phyloP scores from a whole-genome alignment of 2,888 invertebrate species.

The Melitaea athalia region DNA sequence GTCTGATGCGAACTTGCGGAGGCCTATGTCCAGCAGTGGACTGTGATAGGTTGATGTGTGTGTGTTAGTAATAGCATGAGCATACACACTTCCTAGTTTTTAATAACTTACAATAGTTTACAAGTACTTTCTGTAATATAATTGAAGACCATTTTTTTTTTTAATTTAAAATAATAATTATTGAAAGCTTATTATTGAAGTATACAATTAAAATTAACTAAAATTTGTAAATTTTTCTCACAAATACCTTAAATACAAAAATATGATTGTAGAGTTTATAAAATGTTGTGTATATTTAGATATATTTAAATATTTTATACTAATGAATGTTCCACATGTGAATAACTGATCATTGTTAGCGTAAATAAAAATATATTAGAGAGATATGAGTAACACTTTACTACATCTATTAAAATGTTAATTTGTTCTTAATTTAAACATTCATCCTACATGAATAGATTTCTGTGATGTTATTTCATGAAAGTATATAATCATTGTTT shows the following conservation, averaged over 20 bases:
- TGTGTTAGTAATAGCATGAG: too few species aligned
- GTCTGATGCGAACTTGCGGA: too few species aligned
- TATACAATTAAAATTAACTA: neutral
- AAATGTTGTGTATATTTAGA: neutral
- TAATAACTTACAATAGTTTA: too few species aligned
- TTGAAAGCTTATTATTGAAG: neutral
- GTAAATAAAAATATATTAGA: neutral
- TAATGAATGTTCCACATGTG: neutral
- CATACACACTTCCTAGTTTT: too few species aligned
- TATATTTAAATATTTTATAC: neutral
- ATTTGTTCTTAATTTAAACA: neutral
- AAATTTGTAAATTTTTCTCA: neutral
- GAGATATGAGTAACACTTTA: neutral
- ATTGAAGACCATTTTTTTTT: neutral
- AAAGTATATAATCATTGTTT: slow-evolving; percentile 12
- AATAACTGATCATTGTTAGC: neutral
- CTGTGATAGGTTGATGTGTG: too few species aligned
- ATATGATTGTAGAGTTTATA: neutral
- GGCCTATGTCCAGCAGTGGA: too few species aligned
- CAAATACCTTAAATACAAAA: neutral
- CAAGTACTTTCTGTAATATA: too few species aligned
- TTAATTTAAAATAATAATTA: neutral
- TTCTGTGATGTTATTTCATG: slow-evolving; percentile 22
- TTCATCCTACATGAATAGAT: slow-evolving; percentile 8
- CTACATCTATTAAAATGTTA: neutral